Evolutionary conservation across 2,888 invertebrate genomes (phyloP).

Genomic region (Hypsopygia costalis): DNA sequence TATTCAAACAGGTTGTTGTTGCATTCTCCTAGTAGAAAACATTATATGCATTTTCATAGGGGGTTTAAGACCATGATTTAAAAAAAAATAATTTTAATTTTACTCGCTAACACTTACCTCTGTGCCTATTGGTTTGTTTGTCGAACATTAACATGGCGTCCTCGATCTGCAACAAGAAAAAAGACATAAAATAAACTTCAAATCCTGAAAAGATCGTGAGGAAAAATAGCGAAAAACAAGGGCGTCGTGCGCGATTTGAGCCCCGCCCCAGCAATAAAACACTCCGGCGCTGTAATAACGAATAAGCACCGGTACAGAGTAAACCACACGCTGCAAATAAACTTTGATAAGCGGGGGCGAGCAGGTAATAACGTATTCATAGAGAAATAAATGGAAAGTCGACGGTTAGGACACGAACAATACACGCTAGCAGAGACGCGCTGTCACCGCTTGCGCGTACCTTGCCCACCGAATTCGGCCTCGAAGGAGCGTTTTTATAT

Average conservation of each 20-base stretch:
- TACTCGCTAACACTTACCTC: conserved; percentile 86
- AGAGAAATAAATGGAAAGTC: conserved; percentile 81
- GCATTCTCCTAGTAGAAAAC: not conserved
- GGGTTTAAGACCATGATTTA: not conserved
- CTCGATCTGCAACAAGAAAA: conserved; percentile 93
- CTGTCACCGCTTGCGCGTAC: conserved; percentile 58
- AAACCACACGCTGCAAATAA: conserved; percentile 80
- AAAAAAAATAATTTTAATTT: conserved; percentile 17
- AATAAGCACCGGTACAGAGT: conserved; percentile 79
- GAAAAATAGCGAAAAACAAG: conserved; percentile 69
- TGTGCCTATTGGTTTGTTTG: conserved; percentile 99
- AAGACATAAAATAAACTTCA: conserved; percentile 60
- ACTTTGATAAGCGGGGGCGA: conserved; percentile 80
- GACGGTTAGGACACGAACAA: conserved; percentile 77
- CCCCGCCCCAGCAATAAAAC: conserved; percentile 77
- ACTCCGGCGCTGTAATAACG: conserved; percentile 78
- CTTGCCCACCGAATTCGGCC: conserved; percentile 49
- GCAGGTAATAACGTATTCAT: conserved; percentile 81
- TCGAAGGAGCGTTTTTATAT: conserved; percentile 58
- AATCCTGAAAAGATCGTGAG: conserved; percentile 54
- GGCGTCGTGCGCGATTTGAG: conserved; percentile 70
- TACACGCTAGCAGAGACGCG: conserved; percentile 66
- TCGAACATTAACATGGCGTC: conserved; percentile 99
- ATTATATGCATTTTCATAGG: not conserved
- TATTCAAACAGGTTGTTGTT: conserved; percentile 4